Base-by-base conservation (phyloP, 2,797 vertebrate species). In the Gallirallus australis region DNA sequence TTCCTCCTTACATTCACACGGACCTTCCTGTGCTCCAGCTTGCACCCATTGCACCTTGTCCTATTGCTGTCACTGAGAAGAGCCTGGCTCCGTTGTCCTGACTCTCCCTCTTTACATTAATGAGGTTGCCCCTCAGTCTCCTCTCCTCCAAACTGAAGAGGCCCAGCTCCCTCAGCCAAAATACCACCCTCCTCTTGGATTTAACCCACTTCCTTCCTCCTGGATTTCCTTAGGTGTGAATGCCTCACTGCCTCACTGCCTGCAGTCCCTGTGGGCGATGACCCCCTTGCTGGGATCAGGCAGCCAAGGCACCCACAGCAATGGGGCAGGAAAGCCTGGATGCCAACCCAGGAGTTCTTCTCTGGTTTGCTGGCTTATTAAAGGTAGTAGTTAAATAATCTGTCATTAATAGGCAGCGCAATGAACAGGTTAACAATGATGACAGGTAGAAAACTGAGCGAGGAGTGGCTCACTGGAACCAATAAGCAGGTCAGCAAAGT, bases 191-290 rank as follows among this genome's bases (percentile, higher is more conserved):
- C 21, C 30, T 11, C 15, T 39, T 47, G 21, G 30, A 25, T 35
- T 9, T 72, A 15, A 47, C 47, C 47, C 5, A 12, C 19, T 15
- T 7, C 13, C 24, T 60, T 76, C 65, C 69, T 53, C 39, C 24
- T 28, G 18, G 12, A 18, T 60, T 52, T 63, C 52, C 15, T 19
- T 31, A 24, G 47, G 75, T 24, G 20, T 27, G 50, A 40, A 33
- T 64, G 30, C 17, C 23, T 47, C 12, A 0, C 21, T 54, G 53
- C 85, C 78, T 45, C 1, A 0, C 61, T 8, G 59, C 33, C 52
- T 16, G 28, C 60, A 66, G 50, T 27, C n/a, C 3, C 0, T 1
- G 1, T 0, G 0, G 7, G 20, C 31, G n/a, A 45, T 0, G 3
- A 61, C 25, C 39, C 10, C 14, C 23, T 64, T 0, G 0, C 28